Evolutionary conservation across 1,140 invertebrate genomes (phyloP), one percentile per base, ranked within the genome.

Genomic region (Drosophila ogumai): DNA sequence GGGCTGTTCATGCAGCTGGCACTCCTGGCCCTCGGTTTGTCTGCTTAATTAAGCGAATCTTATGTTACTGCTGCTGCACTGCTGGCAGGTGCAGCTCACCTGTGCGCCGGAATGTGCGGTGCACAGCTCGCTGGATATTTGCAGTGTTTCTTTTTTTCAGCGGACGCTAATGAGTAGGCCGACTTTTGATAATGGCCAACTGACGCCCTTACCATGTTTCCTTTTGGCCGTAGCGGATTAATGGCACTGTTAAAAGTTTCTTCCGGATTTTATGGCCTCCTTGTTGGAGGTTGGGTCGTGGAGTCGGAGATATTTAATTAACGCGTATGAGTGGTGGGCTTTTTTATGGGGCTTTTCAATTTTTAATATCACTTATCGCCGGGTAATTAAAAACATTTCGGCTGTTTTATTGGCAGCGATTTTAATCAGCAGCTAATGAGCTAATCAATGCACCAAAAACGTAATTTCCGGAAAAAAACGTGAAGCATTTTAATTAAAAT

Each of bases 361-460:
- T 74, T 82, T 74, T 69, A 82, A 63, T 77, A 57, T 72, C 65
- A 15, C 65, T 69, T 77, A 63, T 66, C 66, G 43, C 49, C 36
- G 66, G 54, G 17, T 74, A 81, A 90, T 78, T 87, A 82, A 88
- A 78, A 87, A 75, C 56, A 68, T 78, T 84, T 77, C 28, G 60
- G 25, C 43, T 63, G 50, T 82, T 63, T 77, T 84, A 88, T 82
- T 88, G 67, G 65, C 82, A 72, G 61, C 46, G 82, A 78, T 87
- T 87, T 87, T 90, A 90, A 90, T 90, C 84, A 87, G 57, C 46
- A 56, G 28, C 85, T 81, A 84, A 90, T 78, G 85, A 90, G 73
- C 84, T 87, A 87, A 87, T 87, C 80, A 84, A 88, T 87, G 65
- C 65, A 72, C 54, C 56, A 73, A 84, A 82, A 84, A 67, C 67